A percentile compares a stretch with the other conserved stretches of the same genome.
These are phyloP conservation scores for Eutolmus rufibarbis DNA, from an alignment of 2,888 invertebrate genomes.

Conservation along the genomic window DNA sequence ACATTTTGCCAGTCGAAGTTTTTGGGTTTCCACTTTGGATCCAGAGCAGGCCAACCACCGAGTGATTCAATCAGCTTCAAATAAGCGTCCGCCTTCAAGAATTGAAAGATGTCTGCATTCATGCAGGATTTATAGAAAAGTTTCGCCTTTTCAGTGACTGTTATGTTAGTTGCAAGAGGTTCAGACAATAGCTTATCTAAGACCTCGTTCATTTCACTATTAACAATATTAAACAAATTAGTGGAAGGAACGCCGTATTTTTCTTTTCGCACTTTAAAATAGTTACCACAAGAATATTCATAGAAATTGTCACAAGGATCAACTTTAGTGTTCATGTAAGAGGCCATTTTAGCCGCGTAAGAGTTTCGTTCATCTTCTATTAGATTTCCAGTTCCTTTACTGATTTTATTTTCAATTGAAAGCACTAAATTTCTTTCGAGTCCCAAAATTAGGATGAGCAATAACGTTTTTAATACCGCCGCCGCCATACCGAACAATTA, in stretches of 20 bases:
- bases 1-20: background rate
- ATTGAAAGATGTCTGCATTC: background rate
- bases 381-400: background rate
- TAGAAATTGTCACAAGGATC: constrained; percentile 27
- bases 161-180: background rate
- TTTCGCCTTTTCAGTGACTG: background rate
- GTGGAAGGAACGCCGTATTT: background rate
- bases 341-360: background rate
- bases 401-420: too few relatives aligned
- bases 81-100: background rate
- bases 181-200: background rate
- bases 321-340: background rate
- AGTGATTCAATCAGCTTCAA: background rate
- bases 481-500: too few relatives aligned
- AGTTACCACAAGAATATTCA: constrained; percentile 12
- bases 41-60: background rate
- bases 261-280: background rate
- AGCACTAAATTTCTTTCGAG: too few relatives aligned
- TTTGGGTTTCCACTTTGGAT: background rate
- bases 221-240: background rate
- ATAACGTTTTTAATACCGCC: too few relatives aligned
- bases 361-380: background rate
- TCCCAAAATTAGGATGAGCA: too few relatives aligned
- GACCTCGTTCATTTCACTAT: background rate
- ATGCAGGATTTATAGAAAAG: background rate